These are phyloP conservation scores for Phoebastria nigripes DNA, from an alignment of 2,797 vertebrate genomes.

Conservation along the genomic window DNA sequence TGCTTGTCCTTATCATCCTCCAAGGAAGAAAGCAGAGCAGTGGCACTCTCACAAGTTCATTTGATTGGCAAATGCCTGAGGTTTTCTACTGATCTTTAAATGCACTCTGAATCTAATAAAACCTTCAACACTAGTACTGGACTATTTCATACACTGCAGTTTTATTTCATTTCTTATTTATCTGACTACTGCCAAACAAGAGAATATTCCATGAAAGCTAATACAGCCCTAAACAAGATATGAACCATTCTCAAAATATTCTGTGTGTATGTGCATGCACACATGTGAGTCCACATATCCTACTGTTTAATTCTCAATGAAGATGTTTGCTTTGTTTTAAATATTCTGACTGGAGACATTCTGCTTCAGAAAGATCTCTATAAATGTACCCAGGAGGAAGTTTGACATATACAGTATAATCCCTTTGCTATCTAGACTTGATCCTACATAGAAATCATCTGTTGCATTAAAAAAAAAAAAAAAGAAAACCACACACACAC, in stretches of 20 bases:
- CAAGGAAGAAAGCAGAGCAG: background rate
- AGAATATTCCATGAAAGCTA: background rate
- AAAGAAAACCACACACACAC: background rate
- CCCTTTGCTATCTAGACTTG: background rate
- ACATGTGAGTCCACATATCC: background rate
- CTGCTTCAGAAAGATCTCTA: background rate
- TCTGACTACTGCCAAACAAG: background rate
- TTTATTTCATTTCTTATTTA: slow-evolving; percentile 25
- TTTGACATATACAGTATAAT: background rate
- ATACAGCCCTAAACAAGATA: background rate
- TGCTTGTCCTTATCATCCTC: background rate
- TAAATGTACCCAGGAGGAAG: background rate
- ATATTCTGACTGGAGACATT: background rate
- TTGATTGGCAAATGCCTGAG: slow-evolving; percentile 29
- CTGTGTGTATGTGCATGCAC: background rate
- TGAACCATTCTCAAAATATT: background rate
- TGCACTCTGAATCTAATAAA: slow-evolving; percentile 39
- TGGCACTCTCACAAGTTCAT: background rate
- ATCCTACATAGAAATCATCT: background rate
- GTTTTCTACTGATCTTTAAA: slow-evolving; percentile 58
- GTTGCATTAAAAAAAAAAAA: background rate
- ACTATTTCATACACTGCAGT: background rate
- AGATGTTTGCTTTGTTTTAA: background rate
- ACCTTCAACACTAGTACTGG: background rate
- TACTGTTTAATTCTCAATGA: background rate